Evolutionary conservation across 2,888 invertebrate species (phyloP), one percentile per base, ranked within the genome.

Genomic region (Tinea trinotella): DNA sequence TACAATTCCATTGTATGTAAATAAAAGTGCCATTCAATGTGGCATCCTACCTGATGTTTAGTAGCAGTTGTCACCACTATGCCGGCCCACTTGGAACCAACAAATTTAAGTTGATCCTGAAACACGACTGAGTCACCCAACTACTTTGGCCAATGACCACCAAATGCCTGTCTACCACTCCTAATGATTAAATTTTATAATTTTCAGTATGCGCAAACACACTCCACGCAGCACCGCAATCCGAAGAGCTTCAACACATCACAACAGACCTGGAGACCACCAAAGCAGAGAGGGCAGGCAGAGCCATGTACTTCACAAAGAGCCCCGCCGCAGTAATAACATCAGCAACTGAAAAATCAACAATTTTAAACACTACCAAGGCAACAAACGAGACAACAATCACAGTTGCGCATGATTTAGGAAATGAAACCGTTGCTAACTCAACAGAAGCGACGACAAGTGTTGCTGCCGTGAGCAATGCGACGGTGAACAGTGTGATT

Each of bases 261-360:
- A 67, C 66, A 40, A 65, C 75, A n/a, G 73, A 76, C 49, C 54
- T 64, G 2, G 71, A 68, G 50, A 64, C 60, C n/a, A 17, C 24
- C 6, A 63, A 63, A 55, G 60, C 70, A 0, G 80, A 78, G 2
- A 66, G 82, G 22, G 76, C 79, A 56, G 63, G 71, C 54, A 67
- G 77, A 56, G 84, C 84, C 56, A 72, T 82, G 76, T 83, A 85
- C 70, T 77, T 71, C 65, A 67, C 73, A 0, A 85, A 85, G 59
- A 70, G 74, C 1, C 56, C 66, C 10, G 66, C 75, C 24, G 66
- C 66, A 7, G 60, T 57, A 54, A 19, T 9, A 36, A 55, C 10
- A 54, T 62, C 63, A 7, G 63, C 55, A 12, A 54, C 54, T 4
- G 13, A 15, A 40, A 40, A 40, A 3, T 2, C 3, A n/a, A 40